Evolutionary conservation across 2,888 invertebrate genomes (phyloP).

Genomic region (Agrochola lychnidis): DNA sequence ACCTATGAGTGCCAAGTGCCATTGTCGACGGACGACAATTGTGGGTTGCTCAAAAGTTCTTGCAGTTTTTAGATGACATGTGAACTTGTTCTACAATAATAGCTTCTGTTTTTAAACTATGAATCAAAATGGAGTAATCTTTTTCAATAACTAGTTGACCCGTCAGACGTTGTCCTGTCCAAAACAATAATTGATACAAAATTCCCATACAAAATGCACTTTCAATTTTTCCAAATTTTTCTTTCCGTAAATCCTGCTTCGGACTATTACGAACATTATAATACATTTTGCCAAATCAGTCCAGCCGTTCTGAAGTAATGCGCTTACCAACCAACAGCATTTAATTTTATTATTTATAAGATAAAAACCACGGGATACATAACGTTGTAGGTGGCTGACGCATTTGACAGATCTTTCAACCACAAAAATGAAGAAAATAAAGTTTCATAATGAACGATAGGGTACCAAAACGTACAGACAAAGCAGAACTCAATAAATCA

Average conservation of each 20-base stretch:
- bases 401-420: constrained; percentile 18
- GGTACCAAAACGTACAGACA: constrained; percentile 18
- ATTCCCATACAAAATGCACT: no score
- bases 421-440: constrained; percentile 17
- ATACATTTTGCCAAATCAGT: no score
- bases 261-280: no score
- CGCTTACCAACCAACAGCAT: no score
- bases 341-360: no score
- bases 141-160: no score
- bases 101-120: not conserved
- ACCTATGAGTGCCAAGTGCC: not conserved
- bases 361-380: not conserved
- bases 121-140: no score
- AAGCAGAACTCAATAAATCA: constrained; percentile 46
- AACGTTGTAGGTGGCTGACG: not conserved
- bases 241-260: no score
- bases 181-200: no score
- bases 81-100: not conserved
- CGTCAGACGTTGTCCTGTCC: no score
- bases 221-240: no score
- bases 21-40: not conserved
- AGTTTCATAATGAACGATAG: constrained; percentile 30
- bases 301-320: no score
- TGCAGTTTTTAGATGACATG: not conserved
- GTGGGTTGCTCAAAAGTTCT: not conserved